These are phyloP conservation scores for Sebastes diploproa DNA, from an alignment of 2,797 vertebrate genomes.

Conservation along the genomic window DNA sequence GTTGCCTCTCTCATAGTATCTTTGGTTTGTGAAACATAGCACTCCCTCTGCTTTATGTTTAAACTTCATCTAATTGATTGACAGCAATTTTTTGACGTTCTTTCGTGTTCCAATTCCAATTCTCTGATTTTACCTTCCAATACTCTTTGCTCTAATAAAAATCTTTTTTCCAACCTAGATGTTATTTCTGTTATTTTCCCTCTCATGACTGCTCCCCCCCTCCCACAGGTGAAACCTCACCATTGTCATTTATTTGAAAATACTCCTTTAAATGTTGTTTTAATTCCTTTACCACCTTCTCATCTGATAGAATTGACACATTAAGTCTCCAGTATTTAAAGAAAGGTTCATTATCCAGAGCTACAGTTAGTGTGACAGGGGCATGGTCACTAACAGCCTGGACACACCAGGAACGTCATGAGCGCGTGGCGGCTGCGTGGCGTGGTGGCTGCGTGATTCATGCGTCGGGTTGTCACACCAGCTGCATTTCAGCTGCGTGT, in stretches of 20 bases:
- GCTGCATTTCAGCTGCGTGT: no score
- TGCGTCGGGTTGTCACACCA: no score
- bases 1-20: conserved; percentile 32
- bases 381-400: not conserved
- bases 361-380: not conserved
- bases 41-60: conserved; percentile 19
- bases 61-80: not conserved
- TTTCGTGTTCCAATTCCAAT: not conserved
- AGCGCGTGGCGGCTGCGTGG: no score
- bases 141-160: not conserved
- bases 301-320: not conserved
- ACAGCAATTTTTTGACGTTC: not conserved
- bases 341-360: not conserved
- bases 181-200: conserved; percentile 21
- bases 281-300: not conserved
- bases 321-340: conserved; percentile 28
- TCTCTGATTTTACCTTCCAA: not conserved
- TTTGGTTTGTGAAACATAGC: conserved; percentile 1
- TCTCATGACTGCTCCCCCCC: not conserved
- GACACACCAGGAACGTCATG: no score
- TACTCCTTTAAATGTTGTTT: conserved; percentile 2
- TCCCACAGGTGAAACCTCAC: not conserved
- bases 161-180: not conserved
- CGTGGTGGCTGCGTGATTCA: no score
- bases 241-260: conserved; percentile 25